A percentile compares a stretch with the other conserved stretches of the same genome.
Evolutionary conservation across 2,797 vertebrate genomes (phyloP).

Genomic region (Apogon talboti): DNA sequence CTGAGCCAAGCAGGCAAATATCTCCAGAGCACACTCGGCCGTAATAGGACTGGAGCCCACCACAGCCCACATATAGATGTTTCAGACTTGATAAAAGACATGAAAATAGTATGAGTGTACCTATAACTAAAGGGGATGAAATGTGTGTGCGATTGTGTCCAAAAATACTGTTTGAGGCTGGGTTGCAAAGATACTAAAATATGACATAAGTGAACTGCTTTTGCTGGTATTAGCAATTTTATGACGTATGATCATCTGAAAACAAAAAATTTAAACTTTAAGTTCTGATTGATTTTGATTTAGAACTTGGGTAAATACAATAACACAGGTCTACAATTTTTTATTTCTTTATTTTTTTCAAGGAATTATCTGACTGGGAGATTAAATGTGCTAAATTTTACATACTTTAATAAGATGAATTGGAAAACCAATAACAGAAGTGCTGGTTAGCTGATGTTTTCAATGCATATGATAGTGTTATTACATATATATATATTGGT

Average conservation of each 20-base stretch:
- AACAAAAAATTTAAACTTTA: too few relatives aligned
- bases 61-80: slow-evolving; percentile 82
- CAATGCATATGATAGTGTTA: too few relatives aligned
- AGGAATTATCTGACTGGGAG: too few relatives aligned
- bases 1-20: slow-evolving; percentile 73
- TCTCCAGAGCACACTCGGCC: slow-evolving; percentile 85
- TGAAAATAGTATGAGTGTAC: slow-evolving; percentile 84
- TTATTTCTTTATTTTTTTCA: too few relatives aligned
- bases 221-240: slow-evolving; percentile 10
- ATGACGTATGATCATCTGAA: background rate
- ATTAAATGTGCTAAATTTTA: too few relatives aligned
- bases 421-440: too few relatives aligned
- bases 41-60: slow-evolving; percentile 65
- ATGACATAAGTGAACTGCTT: background rate
- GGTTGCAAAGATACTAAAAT: background rate
- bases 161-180: background rate
- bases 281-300: too few relatives aligned
- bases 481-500: too few relatives aligned
- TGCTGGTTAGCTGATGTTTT: too few relatives aligned
- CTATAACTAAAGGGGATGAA: background rate
- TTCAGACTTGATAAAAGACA: slow-evolving; percentile 86
- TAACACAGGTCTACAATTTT: too few relatives aligned
- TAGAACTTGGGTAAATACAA: too few relatives aligned
- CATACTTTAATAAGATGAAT: too few relatives aligned
- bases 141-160: background rate